Conservation (phyloP, 2,888 invertebrate species). For the Yponomeuta evonymella region DNA sequence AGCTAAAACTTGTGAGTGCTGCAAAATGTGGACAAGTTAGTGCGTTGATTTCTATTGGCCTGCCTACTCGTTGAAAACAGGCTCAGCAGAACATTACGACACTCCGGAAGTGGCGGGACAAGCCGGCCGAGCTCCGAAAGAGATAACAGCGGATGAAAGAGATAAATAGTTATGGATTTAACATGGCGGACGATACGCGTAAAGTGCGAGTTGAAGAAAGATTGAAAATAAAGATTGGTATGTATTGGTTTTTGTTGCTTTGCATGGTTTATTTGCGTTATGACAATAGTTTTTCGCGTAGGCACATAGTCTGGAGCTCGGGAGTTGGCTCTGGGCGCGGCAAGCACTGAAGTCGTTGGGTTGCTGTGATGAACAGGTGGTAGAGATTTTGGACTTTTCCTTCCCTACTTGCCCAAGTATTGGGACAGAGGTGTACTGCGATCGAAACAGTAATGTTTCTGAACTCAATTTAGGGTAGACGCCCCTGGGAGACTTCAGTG, state of each 20-base stretch:
- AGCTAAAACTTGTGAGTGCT: not conserved
- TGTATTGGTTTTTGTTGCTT: constrained; percentile 59
- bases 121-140: constrained; percentile 72
- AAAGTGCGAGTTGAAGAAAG: constrained; percentile 94
- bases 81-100: constrained; percentile 73
- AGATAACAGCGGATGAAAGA: constrained; percentile 77
- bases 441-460: not conserved
- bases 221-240: constrained; percentile 96
- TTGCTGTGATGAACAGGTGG: constrained; percentile 66
- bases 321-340: not conserved
- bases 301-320: not conserved
- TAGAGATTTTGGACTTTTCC: constrained; percentile 44
- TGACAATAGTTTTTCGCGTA: constrained; percentile 12
- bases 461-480: not conserved
- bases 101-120: constrained; percentile 75
- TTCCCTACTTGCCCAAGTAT: constrained; percentile 43
- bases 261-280: constrained; percentile 20
- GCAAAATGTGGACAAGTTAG: not conserved
- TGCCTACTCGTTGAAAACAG: constrained; percentile 39
- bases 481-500: not conserved
- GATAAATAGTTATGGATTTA: constrained; percentile 87
- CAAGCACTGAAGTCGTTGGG: constrained; percentile 52
- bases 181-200: constrained; percentile 94
- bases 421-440: not conserved
- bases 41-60: constrained; percentile 5